A percentile compares a stretch with the other conserved stretches of the same genome.
Evolutionary conservation across 2,113 vertebrate genomes (phyloP).

Genomic region (Menidia beryllina): DNA sequence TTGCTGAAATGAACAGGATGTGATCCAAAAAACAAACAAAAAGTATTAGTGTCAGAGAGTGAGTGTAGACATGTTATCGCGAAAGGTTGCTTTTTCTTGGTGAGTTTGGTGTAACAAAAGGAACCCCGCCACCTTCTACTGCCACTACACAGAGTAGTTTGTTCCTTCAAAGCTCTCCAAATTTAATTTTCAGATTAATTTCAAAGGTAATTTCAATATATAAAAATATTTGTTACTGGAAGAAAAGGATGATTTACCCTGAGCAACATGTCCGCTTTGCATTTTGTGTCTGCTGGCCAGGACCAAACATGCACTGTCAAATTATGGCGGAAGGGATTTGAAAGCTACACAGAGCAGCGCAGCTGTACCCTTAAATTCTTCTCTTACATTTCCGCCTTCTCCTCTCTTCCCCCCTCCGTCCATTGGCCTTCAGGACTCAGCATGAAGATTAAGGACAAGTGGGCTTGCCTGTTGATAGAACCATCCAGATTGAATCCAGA

Average conservation of each 20-base stretch:
- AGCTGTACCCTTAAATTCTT: slow-evolving; percentile 28
- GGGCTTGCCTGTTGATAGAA: slow-evolving; percentile 64
- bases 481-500: slow-evolving; percentile 74
- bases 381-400: not conserved
- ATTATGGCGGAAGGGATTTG: slow-evolving; percentile 40
- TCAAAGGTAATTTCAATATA: no score
- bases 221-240: no score
- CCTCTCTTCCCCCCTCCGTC: not conserved
- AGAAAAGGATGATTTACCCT: no score
- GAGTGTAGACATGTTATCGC: slow-evolving; percentile 16
- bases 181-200: no score
- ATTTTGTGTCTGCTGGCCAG: not conserved
- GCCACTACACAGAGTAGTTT: no score
- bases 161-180: no score
- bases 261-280: not conserved
- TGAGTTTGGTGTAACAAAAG: slow-evolving; percentile 7
- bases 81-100: not conserved
- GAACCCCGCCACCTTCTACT: no score
- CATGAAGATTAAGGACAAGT: slow-evolving; percentile 61
- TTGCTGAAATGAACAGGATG: slow-evolving; percentile 6
- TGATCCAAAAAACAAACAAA: slow-evolving; percentile 12
- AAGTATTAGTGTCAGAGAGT: slow-evolving; percentile 12
- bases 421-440: slow-evolving; percentile 47
- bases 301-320: not conserved
- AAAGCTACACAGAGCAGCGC: slow-evolving; percentile 29